Evolutionary conservation across 2,797 vertebrate species (phyloP), one percentile per base, ranked within the genome.

Genomic region (Trachurus trachurus): DNA sequence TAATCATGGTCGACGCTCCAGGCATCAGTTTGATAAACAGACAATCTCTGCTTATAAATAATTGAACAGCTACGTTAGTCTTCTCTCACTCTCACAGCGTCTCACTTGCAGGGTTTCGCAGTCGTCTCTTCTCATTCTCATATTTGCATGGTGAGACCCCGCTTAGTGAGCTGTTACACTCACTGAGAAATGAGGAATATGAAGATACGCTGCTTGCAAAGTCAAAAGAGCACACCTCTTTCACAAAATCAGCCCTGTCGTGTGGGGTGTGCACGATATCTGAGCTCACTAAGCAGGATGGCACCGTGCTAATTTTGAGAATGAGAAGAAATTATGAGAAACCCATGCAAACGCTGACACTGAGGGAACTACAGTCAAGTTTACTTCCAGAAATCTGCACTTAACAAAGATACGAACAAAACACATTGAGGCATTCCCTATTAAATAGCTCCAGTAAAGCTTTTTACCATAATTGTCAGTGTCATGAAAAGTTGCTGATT

Each of bases 11-110:
- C 34, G 84, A 90, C 67, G 89, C 92, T 89, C 78, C 78, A 63
- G 89, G 90, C 88, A 59, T 92, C 90, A 89, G 81, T 81, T 90
- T 93, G 90, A 92, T 92, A 93, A 93, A 93, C 93, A 91, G 90
- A 93, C 89, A 90, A 88, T 94, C 87, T 90, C 88, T 74, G 78
- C 83, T 92, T 78, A 92, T 93, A 92, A 93, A 94, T 92, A 88
- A 93, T 90, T 88, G 83, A 94, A 87, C 74, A 84, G 83, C 39
- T 66, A 83, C 21, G 76, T 89, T 84, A 80, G 78, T 88, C 19
- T 49, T 82, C 79, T 80, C 79, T 70, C 74, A 31, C 80, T 78
- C 79, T 82, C 83, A 40, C 80, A 44, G 84, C 76, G 84, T 90
- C 84, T 85, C 84, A 83, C 80, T 88, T n/a, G 56, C 74, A 62